These are phyloP conservation scores for Corythoichthys intestinalis DNA, from an alignment of 2,113 vertebrate species.

Conservation along the genomic window DNA sequence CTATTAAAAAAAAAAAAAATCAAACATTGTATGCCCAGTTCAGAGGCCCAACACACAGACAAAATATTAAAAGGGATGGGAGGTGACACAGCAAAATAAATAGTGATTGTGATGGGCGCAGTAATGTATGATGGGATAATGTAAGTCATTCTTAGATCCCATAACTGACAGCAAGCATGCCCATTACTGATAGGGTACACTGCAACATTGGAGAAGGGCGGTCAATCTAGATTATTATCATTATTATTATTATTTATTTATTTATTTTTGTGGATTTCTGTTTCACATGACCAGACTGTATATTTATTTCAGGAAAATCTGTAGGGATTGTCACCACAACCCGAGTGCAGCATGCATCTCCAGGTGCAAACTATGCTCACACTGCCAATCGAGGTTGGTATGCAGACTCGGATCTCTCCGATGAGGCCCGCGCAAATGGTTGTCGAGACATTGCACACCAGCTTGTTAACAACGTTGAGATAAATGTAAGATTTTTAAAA, in stretches of 20 bases:
- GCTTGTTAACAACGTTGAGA: constrained; percentile 74
- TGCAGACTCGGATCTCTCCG: constrained; percentile 55
- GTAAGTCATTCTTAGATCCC: too few relatives aligned
- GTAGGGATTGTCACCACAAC: constrained; percentile 79
- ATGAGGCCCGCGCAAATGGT: constrained; percentile 40
- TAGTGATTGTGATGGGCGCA: too few relatives aligned
- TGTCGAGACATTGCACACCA: constrained; percentile 76
- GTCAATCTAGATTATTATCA: too few relatives aligned
- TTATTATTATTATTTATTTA: too few relatives aligned
- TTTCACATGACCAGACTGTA: neutral
- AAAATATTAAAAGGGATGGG: neutral
- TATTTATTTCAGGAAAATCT: constrained; percentile 69
- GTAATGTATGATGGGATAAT: neutral
- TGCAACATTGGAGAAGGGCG: neutral
- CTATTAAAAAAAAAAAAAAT: neutral
- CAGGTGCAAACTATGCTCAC: constrained; percentile 70
- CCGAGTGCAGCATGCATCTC: constrained; percentile 79
- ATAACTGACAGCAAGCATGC: neutral
- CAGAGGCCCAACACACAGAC: too few relatives aligned
- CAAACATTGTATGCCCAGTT: neutral
- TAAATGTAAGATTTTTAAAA: constrained; percentile 66
- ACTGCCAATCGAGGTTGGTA: constrained; percentile 72
- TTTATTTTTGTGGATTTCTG: neutral
- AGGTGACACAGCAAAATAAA: neutral
- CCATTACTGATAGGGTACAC: neutral